These are phyloP conservation scores for Agrochola lychnidis DNA, from an alignment of 2,888 invertebrate genomes.

Conservation along the genomic window DNA sequence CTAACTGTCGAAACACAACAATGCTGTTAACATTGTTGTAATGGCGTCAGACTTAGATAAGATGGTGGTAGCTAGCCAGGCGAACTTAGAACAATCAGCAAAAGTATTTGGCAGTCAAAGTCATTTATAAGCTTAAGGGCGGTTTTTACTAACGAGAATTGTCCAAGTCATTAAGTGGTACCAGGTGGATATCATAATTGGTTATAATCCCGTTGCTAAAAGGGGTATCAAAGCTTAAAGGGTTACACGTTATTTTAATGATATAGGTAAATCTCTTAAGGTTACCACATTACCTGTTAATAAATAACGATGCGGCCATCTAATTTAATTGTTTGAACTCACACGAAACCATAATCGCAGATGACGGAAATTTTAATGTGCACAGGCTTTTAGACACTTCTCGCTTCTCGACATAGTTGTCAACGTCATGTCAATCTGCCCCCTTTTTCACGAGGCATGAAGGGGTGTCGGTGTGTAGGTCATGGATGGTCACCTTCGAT, in stretches of 20 bases:
- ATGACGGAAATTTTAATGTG: too few relatives aligned
- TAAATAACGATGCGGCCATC: neutral
- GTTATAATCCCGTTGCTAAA: neutral
- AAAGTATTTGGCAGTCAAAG: neutral
- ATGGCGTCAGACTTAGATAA: too few relatives aligned
- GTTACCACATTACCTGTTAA: neutral
- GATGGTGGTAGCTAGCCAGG: too few relatives aligned
- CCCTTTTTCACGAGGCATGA: too few relatives aligned
- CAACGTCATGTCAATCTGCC: too few relatives aligned
- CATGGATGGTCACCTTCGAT: too few relatives aligned
- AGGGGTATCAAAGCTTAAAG: neutral
- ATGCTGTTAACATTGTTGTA: too few relatives aligned
- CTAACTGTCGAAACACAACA: too few relatives aligned
- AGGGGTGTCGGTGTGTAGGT: too few relatives aligned
- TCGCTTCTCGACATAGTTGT: neutral
- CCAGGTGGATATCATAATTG: neutral
- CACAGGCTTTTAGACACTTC: neutral
- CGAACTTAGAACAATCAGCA: too few relatives aligned
- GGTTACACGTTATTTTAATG: neutral
- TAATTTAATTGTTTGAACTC: neutral
- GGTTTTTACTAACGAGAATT: neutral
- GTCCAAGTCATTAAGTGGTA: neutral
- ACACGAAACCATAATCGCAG: neutral
- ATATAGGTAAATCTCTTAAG: neutral
- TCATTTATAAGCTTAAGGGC: neutral